Evolutionary conservation across 2,797 vertebrate species (phyloP).

Genomic region (Melanotaenia pygmaea): DNA sequence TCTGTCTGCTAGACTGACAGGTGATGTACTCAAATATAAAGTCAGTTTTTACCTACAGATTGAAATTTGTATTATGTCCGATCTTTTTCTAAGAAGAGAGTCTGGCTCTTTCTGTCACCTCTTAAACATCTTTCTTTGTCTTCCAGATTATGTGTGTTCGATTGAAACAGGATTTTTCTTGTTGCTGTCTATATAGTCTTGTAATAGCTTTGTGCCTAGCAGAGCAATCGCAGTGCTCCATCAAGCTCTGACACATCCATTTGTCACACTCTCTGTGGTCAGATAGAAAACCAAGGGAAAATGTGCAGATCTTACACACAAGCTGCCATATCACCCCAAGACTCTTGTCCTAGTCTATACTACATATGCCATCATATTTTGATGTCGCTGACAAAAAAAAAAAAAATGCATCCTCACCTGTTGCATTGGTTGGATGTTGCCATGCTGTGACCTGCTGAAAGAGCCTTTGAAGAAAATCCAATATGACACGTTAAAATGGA

Average conservation of each 20-base stretch:
- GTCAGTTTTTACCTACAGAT: slow-evolving; percentile 19
- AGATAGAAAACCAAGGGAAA: slow-evolving; percentile 71
- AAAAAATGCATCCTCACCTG: slow-evolving; percentile 30
- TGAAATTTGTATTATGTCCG: neutral
- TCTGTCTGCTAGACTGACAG: neutral
- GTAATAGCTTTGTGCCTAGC: slow-evolving; percentile 79
- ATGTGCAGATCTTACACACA: slow-evolving; percentile 38
- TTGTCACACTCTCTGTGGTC: slow-evolving; percentile 78
- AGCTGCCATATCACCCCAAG: slow-evolving; percentile 27
- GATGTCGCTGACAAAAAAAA: slow-evolving; percentile 28
- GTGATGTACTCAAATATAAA: slow-evolving; percentile 25
- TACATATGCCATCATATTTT: slow-evolving; percentile 65
- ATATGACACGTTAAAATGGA: slow-evolving; percentile 40
- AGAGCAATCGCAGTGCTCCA: slow-evolving; percentile 78
- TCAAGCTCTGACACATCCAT: slow-evolving; percentile 81
- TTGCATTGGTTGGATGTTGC: slow-evolving; percentile 49
- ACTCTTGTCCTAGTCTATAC: slow-evolving; percentile 40
- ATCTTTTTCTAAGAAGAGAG: slow-evolving; percentile 23
- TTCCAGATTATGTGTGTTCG: slow-evolving; percentile 72
- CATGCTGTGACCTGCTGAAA: slow-evolving; percentile 32
- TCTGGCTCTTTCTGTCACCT: slow-evolving; percentile 53
- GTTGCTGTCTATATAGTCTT: slow-evolving; percentile 73
- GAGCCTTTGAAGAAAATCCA: slow-evolving; percentile 22
- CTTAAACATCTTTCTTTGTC: slow-evolving; percentile 69
- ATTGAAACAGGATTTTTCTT: slow-evolving; percentile 80